Percentiles rank a stretch among this genome's conserved stretches.
These are phyloP conservation scores for Aldabrachelys gigantea DNA, from an alignment of 2,113 vertebrate species.

Conservation along the genomic window DNA sequence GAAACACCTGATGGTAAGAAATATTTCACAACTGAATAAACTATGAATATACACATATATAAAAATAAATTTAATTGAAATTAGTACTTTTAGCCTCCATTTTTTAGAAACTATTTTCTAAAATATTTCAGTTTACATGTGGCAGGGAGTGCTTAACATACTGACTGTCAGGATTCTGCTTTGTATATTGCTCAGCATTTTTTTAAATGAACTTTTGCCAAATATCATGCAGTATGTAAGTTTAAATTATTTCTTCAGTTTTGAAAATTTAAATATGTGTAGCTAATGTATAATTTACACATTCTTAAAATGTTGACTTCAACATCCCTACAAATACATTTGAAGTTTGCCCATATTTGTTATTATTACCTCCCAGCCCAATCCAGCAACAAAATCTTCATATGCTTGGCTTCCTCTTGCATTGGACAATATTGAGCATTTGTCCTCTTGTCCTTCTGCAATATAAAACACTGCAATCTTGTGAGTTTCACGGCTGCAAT, in stretches of 20 bases:
- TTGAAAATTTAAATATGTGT: neutral
- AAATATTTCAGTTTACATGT: neutral
- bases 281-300: neutral
- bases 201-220: neutral
- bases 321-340: neutral
- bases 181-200: neutral
- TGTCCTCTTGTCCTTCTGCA: slow-evolving; percentile 97
- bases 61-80: neutral
- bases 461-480: slow-evolving; percentile 99
- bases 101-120: neutral
- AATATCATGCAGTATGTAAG: fast-evolving
- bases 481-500: slow-evolving; percentile 93
- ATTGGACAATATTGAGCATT: slow-evolving; percentile 97
- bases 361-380: slow-evolving; percentile 95
- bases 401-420: slow-evolving; percentile 92
- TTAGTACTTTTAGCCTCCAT: neutral
- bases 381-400: slow-evolving; percentile 96
- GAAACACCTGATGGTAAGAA: neutral
- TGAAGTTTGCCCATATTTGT: neutral
- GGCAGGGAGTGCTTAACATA: neutral
- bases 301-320: neutral
- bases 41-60: neutral
- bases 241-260: neutral
- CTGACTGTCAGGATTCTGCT: neutral
- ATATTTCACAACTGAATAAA: neutral